Evolutionary conservation across 1,140 invertebrate genomes (phyloP).

Genomic region (Dreissena rostriformis): DNA sequence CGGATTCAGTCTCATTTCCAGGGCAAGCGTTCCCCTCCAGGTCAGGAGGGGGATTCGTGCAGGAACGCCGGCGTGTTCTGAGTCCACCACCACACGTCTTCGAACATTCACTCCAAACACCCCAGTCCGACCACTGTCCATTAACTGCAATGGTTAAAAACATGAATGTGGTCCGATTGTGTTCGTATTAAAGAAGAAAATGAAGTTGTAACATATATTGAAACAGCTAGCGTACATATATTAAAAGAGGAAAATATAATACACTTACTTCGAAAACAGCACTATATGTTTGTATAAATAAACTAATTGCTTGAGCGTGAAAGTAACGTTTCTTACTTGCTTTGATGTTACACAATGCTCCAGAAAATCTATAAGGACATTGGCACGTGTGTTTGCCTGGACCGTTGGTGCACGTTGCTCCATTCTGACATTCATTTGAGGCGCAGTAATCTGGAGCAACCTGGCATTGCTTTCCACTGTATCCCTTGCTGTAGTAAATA

Average conservation of each 20-base stretch:
- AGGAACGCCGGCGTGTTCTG: constrained; percentile 50
- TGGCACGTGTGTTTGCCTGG: constrained; percentile 85
- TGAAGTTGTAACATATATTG: too few relatives aligned
- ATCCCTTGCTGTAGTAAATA: not conserved
- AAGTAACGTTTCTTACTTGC: not conserved
- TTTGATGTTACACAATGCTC: constrained; percentile 50
- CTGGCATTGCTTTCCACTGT: not conserved
- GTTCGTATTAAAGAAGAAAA: too few relatives aligned
- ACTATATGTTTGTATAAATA: too few relatives aligned
- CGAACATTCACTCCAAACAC: constrained; percentile 61
- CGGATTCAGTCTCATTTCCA: not conserved
- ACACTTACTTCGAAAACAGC: too few relatives aligned
- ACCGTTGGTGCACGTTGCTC: constrained; percentile 77
- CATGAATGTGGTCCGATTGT: too few relatives aligned
- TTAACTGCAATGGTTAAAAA: constrained; percentile 26
- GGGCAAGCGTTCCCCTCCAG: too few relatives aligned
- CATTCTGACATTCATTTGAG: constrained; percentile 67
- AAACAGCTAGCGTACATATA: too few relatives aligned
- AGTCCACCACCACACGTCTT: constrained; percentile 67
- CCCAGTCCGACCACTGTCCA: constrained; percentile 64
- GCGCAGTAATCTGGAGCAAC: constrained; percentile 58
- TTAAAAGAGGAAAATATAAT: too few relatives aligned
- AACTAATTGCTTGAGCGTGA: too few relatives aligned
- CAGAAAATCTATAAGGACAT: constrained; percentile 87
- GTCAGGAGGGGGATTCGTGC: constrained; percentile 25